Percentiles rank a stretch among this genome's conserved stretches.
Evolutionary conservation across 1,140 invertebrate species (phyloP).

Genomic region (Heterodera carotae): DNA sequence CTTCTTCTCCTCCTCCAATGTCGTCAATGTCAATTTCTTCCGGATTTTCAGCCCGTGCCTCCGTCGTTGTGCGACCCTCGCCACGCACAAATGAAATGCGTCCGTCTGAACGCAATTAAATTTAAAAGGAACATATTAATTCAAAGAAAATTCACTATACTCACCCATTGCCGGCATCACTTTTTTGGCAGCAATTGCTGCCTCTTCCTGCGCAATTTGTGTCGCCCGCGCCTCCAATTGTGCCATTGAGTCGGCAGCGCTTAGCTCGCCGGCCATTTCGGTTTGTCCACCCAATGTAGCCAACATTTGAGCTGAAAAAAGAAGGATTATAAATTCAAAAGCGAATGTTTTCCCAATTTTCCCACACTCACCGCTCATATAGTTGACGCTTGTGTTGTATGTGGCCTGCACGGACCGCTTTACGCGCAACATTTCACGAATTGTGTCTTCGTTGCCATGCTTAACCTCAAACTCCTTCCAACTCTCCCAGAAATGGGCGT

Average conservation of each 20-base stretch:
- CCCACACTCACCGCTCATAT: slow-evolving; percentile 85
- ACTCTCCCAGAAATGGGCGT: slow-evolving; percentile 90
- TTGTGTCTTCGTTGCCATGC: slow-evolving; percentile 99
- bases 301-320: slow-evolving; percentile 49
- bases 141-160: neutral
- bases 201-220: slow-evolving; percentile 48
- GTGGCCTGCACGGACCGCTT: slow-evolving; percentile 73
- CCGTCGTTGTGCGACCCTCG: slow-evolving; percentile 54
- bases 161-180: slow-evolving; percentile 19
- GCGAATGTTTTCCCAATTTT: too few species aligned
- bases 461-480: slow-evolving; percentile 99
- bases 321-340: too few species aligned
- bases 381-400: slow-evolving; percentile 71
- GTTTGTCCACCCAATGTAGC: slow-evolving; percentile 55
- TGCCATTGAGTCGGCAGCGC: slow-evolving; percentile 60
- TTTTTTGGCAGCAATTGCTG: slow-evolving; percentile 42
- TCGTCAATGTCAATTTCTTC: slow-evolving; percentile 64
- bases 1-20: slow-evolving; percentile 57
- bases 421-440: slow-evolving; percentile 96
- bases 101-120: slow-evolving; percentile 27
- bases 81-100: slow-evolving; percentile 62
- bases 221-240: slow-evolving; percentile 56
- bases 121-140: neutral
- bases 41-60: slow-evolving; percentile 60
- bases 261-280: slow-evolving; percentile 58